Base-by-base conservation (phyloP, 2,888 invertebrate species). In the Liposcelis brunnea region DNA sequence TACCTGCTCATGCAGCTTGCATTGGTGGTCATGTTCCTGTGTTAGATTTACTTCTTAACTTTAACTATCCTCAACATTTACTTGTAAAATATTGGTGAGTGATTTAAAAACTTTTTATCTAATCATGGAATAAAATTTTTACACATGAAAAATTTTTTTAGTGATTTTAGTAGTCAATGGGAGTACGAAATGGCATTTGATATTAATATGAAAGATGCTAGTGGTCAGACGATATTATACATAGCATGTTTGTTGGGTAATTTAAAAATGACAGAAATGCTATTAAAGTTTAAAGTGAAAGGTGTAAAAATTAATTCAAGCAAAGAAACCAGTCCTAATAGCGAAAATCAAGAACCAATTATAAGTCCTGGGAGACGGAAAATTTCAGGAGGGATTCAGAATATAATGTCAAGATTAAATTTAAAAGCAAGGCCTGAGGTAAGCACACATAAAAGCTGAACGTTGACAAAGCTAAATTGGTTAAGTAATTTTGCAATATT, bases 121-220 rank as follows among this genome's bases (percentile, higher is more conserved):
- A 32, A 42, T 43, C n/a, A n/a, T n/a, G n/a, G n/a, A n/a, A n/a
- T n/a, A n/a, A 33, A 14, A 10, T 36, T 26, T 34, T 10, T 45
- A 31, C 10, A 12, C 34, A 46, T 18, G 14, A 11, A 46, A 44
- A 11, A 26, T 40, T 43, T 42, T 40, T 44, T 42, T 26, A 44
- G 42, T 44, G 42, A 55, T 48, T 62, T 47, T 63, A 77, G 79
- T 58, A 80, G 80, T 14, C 72, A 77, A 46, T 83, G 78, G 72
- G 84, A 86, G 60, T 95, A 87, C 67, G 71, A 73, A 18, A 73
- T 84, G 61, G 79, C 91, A n/a, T 90, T 93, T 60, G 93, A 95
- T 64, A 74, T 94, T 42, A 97, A 97, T 65, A 78, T 82, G 37
- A 75, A 80, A 52, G 91, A 91, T 64, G 85, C 82, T 2, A 83